Percentiles rank a stretch among this genome's conserved stretches.
These are phyloP conservation scores for Apteryx mantelli DNA, from an alignment of 2,113 vertebrate genomes.

Conservation along the genomic window DNA sequence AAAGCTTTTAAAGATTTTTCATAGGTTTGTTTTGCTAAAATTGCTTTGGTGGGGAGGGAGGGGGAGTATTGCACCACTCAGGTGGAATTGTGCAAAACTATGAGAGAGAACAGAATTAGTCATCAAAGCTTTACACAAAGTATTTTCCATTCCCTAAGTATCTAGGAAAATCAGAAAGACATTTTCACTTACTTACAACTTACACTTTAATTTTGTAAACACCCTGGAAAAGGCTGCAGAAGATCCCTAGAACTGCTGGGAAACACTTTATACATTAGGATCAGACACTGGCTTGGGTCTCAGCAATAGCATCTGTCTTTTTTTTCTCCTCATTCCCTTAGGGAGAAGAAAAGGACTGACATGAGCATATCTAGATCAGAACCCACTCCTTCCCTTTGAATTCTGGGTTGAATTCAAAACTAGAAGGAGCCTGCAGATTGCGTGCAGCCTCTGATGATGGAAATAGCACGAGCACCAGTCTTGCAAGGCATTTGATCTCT, in stretches of 20 bases:
- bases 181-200: constrained; percentile 2
- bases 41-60: not conserved
- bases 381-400: not conserved
- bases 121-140: not conserved
- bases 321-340: not conserved
- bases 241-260: not conserved
- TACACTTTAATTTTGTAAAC: not conserved
- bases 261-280: not conserved
- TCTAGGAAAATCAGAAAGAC: not conserved
- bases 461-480: not conserved
- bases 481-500: not conserved
- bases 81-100: not conserved
- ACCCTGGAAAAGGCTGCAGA: not conserved
- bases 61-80: not conserved
- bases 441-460: not conserved
- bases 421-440: not conserved
- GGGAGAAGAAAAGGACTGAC: not conserved
- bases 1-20: not conserved
- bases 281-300: not conserved
- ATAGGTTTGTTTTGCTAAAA: not conserved
- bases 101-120: not conserved
- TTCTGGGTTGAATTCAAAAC: not conserved
- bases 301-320: not conserved
- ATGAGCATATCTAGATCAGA: not conserved
- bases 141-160: not conserved